Conservation (phyloP, 2,113 vertebrate genomes). For the Plotosus lineatus region DNA sequence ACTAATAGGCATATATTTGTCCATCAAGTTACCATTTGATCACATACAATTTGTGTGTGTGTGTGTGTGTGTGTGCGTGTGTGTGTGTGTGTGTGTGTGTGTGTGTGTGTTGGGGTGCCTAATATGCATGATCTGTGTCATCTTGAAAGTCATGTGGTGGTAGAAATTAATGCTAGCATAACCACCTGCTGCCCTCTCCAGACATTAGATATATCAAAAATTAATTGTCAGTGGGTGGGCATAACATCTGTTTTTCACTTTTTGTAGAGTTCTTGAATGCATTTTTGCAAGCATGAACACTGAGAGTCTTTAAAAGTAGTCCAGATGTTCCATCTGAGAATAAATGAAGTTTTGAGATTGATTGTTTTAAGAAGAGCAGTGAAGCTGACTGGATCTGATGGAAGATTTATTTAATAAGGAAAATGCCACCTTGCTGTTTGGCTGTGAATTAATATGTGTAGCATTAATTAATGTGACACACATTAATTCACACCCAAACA, state of each 20-base stretch:
- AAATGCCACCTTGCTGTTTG: conserved; percentile 35
- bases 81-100: conserved; percentile 34
- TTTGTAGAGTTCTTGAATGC: neutral
- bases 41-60: neutral
- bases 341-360: neutral
- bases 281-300: neutral
- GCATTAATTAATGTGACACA: conserved; percentile 39
- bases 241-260: conserved; percentile 58
- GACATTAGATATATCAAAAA: conserved; percentile 47
- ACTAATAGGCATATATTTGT: no score
- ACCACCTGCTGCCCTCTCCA: conserved; percentile 59
- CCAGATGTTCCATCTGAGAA: conserved; percentile 2
- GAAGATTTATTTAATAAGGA: conserved; percentile 30
- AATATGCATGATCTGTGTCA: neutral
- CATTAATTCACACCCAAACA: no score
- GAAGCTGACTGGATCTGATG: neutral
- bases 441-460: conserved; percentile 16
- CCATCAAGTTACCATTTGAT: neutral
- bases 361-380: neutral
- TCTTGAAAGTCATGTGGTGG: conserved; percentile 38
- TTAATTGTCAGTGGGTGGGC: conserved; percentile 52
- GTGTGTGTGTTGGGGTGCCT: conserved; percentile 27
- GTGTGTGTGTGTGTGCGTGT: conserved; percentile 12
- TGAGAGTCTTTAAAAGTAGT: conserved; percentile 19
- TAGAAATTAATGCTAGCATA: conserved; percentile 46